Percentiles rank a stretch among this genome's conserved stretches.
phyloP scores from a whole-genome alignment of 2,113 vertebrate species.

The Rhineura floridana region DNA sequence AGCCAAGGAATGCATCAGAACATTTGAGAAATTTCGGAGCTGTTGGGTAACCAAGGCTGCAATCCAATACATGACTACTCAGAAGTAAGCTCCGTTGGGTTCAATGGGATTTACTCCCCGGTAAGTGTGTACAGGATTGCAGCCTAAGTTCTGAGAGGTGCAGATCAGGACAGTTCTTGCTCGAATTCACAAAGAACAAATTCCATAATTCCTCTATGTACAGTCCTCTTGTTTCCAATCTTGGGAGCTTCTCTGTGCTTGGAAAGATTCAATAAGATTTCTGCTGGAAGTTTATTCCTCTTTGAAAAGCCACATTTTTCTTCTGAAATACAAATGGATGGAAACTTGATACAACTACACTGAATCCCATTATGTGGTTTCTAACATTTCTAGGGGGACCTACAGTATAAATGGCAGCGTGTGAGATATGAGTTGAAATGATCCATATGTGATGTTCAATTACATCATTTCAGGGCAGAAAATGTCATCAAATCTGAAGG shows the following conservation, averaged over 20 bases:
- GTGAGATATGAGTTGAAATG: not conserved
- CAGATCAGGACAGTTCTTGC: not conserved
- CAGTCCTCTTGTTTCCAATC: not conserved
- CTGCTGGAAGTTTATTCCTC: not conserved
- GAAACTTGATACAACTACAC: not conserved
- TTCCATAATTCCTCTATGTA: not conserved
- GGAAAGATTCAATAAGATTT: no score
- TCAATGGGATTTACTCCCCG: no score
- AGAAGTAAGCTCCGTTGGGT: no score
- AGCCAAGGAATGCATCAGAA: not conserved
- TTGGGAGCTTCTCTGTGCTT: not conserved
- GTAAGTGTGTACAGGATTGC: no score
- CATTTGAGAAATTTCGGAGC: not conserved
- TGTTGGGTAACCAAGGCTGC: not conserved
- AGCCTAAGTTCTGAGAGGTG: no score
- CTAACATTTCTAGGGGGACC: not conserved
- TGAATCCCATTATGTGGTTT: not conserved
- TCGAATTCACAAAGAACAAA: not conserved
- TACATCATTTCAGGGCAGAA: not conserved
- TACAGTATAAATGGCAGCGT: not conserved
- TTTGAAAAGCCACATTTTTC: not conserved
- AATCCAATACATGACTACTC: no score
- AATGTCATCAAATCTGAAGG: conserved; percentile 7
- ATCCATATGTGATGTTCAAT: conserved; percentile 9
- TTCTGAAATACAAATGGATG: not conserved